Conservation (phyloP, 2,113 vertebrate species). For the Picathartes gymnocephalus region DNA sequence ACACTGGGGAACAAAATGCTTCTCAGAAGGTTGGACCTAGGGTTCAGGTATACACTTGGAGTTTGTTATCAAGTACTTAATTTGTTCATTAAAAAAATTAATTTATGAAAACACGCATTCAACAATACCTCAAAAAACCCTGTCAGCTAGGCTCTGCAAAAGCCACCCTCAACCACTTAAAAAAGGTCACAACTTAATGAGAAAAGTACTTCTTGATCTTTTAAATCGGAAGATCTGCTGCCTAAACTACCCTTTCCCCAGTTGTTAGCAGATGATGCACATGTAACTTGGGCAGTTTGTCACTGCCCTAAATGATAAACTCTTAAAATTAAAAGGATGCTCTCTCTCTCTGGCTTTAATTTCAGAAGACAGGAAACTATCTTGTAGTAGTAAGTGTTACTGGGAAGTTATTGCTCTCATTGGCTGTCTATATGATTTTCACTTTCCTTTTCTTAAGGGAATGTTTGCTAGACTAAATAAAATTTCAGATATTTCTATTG, state of each 20-base stretch:
- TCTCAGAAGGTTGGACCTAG: background rate
- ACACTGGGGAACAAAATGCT: background rate
- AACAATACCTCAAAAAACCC: background rate
- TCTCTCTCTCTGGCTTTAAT: background rate
- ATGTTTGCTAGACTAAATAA: conserved; percentile 42
- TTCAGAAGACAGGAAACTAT: background rate
- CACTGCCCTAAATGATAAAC: background rate
- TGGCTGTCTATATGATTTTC: background rate
- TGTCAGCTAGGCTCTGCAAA: background rate
- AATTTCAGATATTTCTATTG: conserved; percentile 22
- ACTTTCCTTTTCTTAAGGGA: conserved; percentile 18
- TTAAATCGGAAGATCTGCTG: background rate
- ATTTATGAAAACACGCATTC: background rate
- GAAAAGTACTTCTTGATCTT: background rate
- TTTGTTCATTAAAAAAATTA: background rate
- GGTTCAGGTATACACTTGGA: background rate
- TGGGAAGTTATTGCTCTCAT: background rate
- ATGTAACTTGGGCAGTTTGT: background rate
- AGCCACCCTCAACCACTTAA: background rate
- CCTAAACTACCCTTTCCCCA: background rate
- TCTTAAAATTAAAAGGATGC: background rate
- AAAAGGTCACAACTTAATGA: background rate
- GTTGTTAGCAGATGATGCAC: background rate
- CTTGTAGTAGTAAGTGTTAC: background rate
- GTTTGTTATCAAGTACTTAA: background rate